A percentile compares a stretch with the other conserved stretches of the same genome.
These are phyloP conservation scores for Epicauta chinensis DNA, from an alignment of 1,140 invertebrate species.

Conservation along the genomic window DNA sequence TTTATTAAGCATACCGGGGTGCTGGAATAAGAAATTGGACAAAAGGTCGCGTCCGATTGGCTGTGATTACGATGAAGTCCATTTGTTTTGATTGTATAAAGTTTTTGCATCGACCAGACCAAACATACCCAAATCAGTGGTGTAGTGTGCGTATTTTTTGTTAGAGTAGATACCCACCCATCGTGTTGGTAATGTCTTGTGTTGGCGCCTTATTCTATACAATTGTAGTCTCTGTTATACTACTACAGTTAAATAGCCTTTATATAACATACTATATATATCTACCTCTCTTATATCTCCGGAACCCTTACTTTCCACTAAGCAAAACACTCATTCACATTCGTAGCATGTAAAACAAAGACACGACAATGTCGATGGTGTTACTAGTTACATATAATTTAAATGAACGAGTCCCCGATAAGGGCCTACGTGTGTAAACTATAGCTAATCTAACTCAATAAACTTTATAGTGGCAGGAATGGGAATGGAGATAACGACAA, in stretches of 20 bases:
- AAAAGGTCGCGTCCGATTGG: no score
- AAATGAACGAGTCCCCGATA: conserved; percentile 40
- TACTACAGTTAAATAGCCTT: no score
- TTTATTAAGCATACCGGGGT: no score
- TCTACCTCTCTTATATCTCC: neutral
- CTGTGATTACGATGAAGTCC: no score
- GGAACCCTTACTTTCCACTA: conserved; percentile 21
- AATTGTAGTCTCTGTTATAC: no score
- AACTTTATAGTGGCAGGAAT: conserved; percentile 46
- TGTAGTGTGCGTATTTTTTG: no score
- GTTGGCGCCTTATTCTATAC: conserved; percentile 11
- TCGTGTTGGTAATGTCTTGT: conserved; percentile 8
- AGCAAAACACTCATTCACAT: conserved; percentile 24
- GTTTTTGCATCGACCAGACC: no score
- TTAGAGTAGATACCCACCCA: no score
- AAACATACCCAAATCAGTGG: no score
- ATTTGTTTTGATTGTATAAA: no score
- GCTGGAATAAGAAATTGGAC: no score
- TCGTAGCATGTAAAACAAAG: conserved; percentile 31
- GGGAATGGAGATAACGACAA: conserved; percentile 42
- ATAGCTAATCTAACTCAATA: conserved; percentile 45
- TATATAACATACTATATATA: no score
- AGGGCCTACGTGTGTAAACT: conserved; percentile 43
- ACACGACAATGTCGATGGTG: conserved; percentile 20
- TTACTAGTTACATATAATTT: conserved; percentile 30